These are phyloP conservation scores for Lithobates pipiens DNA, from an alignment of 2,797 vertebrate genomes.

Conservation along the genomic window DNA sequence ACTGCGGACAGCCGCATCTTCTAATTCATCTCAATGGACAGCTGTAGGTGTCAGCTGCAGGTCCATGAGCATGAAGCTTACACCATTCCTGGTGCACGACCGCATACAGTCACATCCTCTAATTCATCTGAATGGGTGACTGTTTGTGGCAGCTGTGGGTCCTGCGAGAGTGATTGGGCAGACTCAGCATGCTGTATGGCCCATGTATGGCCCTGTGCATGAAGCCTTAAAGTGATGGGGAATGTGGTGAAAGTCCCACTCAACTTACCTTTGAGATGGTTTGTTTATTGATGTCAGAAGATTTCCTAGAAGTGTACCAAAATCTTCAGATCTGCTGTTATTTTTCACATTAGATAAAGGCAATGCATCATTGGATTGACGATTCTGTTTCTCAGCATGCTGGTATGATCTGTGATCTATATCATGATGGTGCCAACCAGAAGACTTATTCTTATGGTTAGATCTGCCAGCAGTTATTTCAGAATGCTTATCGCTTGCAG, in stretches of 20 bases:
- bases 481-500: neutral
- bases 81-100: too few relatives aligned
- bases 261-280: slow-evolving; percentile 26
- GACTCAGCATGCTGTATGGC: too few relatives aligned
- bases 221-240: neutral
- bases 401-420: neutral
- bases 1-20: too few relatives aligned
- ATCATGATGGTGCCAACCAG: neutral
- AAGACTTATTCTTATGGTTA: neutral
- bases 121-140: too few relatives aligned
- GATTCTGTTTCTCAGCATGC: neutral
- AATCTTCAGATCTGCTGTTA: neutral
- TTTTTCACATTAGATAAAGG: neutral
- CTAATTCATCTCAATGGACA: too few relatives aligned
- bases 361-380: neutral
- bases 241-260: neutral
- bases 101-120: too few relatives aligned
- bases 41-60: too few relatives aligned
- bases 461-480: neutral
- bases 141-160: too few relatives aligned
- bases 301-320: neutral
- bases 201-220: too few relatives aligned
- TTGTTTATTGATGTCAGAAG: slow-evolving; percentile 7
- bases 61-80: too few relatives aligned
- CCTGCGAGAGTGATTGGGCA: too few relatives aligned